phyloP scores from a whole-genome alignment of 1,140 invertebrate species.

The Drosophila murphyi region DNA sequence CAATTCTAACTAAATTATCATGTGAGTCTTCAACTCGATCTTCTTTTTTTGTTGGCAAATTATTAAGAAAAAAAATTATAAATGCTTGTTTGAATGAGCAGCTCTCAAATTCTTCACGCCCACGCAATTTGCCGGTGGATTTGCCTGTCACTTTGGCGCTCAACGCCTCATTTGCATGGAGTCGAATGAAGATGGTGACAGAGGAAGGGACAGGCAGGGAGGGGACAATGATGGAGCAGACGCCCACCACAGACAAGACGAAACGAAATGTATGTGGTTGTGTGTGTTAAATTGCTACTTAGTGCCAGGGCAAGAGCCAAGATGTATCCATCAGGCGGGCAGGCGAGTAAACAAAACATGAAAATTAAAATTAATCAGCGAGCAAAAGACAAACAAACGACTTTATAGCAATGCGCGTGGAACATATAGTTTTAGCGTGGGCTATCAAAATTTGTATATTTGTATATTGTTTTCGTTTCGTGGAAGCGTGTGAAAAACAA shows the following conservation, averaged over 20 bases:
- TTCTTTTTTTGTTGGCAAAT: conserved; percentile 15
- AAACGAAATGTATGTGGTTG: conserved; percentile 9
- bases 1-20: neutral
- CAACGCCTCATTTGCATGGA: conserved; percentile 35
- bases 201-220: conserved; percentile 1
- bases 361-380: conserved; percentile 52
- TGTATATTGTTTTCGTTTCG: conserved; percentile 14
- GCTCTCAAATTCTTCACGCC: conserved; percentile 30
- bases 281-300: conserved; percentile 67
- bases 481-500: conserved; percentile 56
- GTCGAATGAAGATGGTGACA: neutral
- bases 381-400: conserved; percentile 38
- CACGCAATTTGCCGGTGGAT: conserved; percentile 32
- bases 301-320: conserved; percentile 51
- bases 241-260: conserved; percentile 31
- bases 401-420: conserved; percentile 39
- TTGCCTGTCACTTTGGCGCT: conserved; percentile 39
- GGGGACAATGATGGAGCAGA: neutral
- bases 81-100: conserved; percentile 17
- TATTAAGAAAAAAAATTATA: conserved; percentile 33
- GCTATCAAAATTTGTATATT: neutral
- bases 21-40: conserved; percentile 6
- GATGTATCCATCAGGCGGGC: conserved; percentile 54
- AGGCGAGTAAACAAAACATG: conserved; percentile 43
- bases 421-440: conserved; percentile 25